phyloP scores from a whole-genome alignment of 2,797 vertebrate species.

The Danio albolineatus region DNA sequence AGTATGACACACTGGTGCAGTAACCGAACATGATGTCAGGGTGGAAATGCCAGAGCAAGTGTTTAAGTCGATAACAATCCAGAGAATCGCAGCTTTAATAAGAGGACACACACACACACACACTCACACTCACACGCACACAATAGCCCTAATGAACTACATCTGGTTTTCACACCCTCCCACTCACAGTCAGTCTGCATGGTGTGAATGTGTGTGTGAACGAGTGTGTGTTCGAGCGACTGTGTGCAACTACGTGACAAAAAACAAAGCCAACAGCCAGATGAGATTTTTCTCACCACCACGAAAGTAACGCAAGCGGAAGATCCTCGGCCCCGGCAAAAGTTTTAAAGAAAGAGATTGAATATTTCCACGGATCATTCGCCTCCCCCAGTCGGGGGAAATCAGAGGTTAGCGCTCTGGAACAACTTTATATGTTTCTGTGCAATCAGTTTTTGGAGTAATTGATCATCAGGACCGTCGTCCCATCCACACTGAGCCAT shows the following conservation, averaged over 20 bases:
- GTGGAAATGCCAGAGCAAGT: constrained; percentile 51
- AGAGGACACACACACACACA: constrained; percentile 49
- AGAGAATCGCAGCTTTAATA: constrained; percentile 55
- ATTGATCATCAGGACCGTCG: constrained; percentile 22
- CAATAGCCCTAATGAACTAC: constrained; percentile 79
- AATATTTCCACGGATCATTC: constrained; percentile 53
- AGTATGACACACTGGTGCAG: constrained; percentile 30
- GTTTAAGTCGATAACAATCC: constrained; percentile 79
- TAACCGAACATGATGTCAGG: constrained; percentile 59
- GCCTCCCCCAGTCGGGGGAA: constrained; percentile 41
- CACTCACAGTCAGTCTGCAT: constrained; percentile 39
- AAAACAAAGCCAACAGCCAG: constrained; percentile 20
- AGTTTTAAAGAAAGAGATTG: constrained; percentile 45
- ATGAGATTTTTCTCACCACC: constrained; percentile 26
- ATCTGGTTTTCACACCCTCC: constrained; percentile 72
- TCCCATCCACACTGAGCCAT: constrained; percentile 1
- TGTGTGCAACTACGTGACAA: constrained; percentile 38
- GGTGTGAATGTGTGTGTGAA: background rate
- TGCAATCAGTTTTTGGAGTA: background rate
- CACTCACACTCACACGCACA: constrained; percentile 56
- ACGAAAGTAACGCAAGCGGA: constrained; percentile 20
- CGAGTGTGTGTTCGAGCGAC: background rate
- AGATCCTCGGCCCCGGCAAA: constrained; percentile 31
- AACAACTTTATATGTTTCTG: constrained; percentile 24
- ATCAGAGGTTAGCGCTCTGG: constrained; percentile 41